Evolutionary conservation across 2,113 vertebrate species (phyloP), one percentile per base, ranked within the genome.

Genomic region (Morone chrysops): DNA sequence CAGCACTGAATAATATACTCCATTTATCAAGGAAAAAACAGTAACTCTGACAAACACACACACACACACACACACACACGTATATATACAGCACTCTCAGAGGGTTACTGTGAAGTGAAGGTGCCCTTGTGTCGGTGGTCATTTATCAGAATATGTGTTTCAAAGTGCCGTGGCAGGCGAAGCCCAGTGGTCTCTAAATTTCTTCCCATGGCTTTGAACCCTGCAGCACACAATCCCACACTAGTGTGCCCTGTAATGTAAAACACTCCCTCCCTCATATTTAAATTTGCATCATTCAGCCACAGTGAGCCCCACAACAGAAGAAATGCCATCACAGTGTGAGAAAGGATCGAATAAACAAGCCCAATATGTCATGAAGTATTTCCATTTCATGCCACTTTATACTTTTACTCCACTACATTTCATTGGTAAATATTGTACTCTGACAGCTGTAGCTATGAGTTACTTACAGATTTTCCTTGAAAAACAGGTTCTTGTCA

Each of bases 11-110:
- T 86, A 91, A 87, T 72, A 86, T 79, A 84, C 71, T 80, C 88
- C 88, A 94, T 93, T 91, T 83, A 90, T 92, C 90, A 92, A 71
- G 80, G 75, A 75, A 57, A 75, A 76, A 88, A 84, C 67, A 70
- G 75, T n/a, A 62, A 82, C 62, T 63, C 80, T 84, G 83, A 91
- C 86, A 87, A 56, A 82, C 71, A 9, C 18, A 77, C 69, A 8
- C 22, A 4, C n/a, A 72, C 43, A 47, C 45, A 13, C 45, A 47
- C 45, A 47, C 45, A 47, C 45, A 47, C 45, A 13, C 45, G 45
- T 47, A 47, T 51, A 77, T 62, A 91, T 43, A 65, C 43, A 67
- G 70, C 53, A 60, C 74, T 72, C 87, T 31, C 70, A 16, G 11
- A 79, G 79, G 22, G 43, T 50, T 75, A 86, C 17, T 77, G 80